Base-by-base conservation (phyloP, 2,888 invertebrate species). In the Erebia palarica region DNA sequence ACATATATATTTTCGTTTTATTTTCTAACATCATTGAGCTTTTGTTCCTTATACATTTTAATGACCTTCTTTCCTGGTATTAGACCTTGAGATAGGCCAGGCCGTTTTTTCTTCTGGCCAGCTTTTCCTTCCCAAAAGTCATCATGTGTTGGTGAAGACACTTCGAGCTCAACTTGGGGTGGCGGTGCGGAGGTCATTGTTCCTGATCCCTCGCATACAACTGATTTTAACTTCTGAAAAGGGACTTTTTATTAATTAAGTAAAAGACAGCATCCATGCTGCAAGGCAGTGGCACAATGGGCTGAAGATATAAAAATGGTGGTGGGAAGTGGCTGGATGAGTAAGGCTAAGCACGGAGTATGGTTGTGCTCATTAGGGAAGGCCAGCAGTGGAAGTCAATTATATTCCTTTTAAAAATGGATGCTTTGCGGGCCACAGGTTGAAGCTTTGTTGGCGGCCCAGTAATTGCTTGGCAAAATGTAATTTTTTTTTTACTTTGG, bases 11-110 rank as follows among this genome's bases (percentile, higher is more conserved):
- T 61, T 63, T 27, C 59, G 65, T 80, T 81, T 80, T 86, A 79
- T 81, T 63, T 63, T 49, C 49, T 84, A 72, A 76, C 72, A 77
- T 91, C 86, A 84, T 85, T 94, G 75, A 90, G 83, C 89, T 95
- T 95, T 82, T 95, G 95, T 77, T 94, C 94, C 86, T 95, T 95
- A 85, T 95, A 97, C 90, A 95, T 95, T 89, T 96, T 97, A 88
- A 98, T 94, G 11, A 97, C 97, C 90, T 96, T 97, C 84, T 98
- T 97, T 27, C 97, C 96, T 10, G 98, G 98, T 59, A 96, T 93
- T 68, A 98, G 86, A 5, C 94, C 94, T 82, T 97, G 95, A 53
- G 96, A 94, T 16, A 98, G 89, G 0, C 98, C 98, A 60, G 97
- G 96, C 68, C 97, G 91, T 81, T 96, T 97, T 75, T 96, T 95